A percentile compares a stretch with the other conserved stretches of the same genome.
Evolutionary conservation across 2,888 invertebrate genomes (phyloP).

Genomic region (Sycophila texana): DNA sequence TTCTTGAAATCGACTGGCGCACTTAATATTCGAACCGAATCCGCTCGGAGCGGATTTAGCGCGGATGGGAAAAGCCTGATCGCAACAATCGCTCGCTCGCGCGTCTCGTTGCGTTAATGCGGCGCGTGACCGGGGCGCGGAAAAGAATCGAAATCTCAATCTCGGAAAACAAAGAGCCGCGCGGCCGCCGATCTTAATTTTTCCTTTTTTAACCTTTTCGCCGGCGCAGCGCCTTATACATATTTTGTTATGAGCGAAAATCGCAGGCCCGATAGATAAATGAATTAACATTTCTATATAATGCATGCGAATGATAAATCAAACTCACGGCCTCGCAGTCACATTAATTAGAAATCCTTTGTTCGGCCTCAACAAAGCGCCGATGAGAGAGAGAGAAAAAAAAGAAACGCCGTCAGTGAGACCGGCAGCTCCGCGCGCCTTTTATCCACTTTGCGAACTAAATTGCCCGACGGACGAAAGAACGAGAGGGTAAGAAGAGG

Average conservation of each 20-base stretch:
- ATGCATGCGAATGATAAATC: constrained; percentile 55
- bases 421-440: neutral
- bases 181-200: no score
- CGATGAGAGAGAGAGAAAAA: constrained; percentile 45
- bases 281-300: constrained; percentile 47
- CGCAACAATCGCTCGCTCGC: no score
- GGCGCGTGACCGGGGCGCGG: no score
- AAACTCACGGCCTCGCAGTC: constrained; percentile 49
- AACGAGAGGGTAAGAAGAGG: neutral
- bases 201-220: no score
- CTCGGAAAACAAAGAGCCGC: neutral
- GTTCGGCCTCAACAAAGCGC: constrained; percentile 51
- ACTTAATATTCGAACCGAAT: no score
- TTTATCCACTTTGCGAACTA: constrained; percentile 49
- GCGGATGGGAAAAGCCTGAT: no score
- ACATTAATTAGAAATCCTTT: constrained; percentile 57
- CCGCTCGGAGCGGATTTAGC: no score
- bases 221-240: neutral
- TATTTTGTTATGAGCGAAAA: constrained; percentile 20
- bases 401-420: neutral
- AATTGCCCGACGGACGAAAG: constrained; percentile 46
- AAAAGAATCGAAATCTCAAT: no score
- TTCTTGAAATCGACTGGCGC: no score
- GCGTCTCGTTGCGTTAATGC: no score
- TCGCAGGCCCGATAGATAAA: constrained; percentile 19